Evolutionary conservation across 2,888 invertebrate species (phyloP).

Genomic region (Drosophila ustulata): DNA sequence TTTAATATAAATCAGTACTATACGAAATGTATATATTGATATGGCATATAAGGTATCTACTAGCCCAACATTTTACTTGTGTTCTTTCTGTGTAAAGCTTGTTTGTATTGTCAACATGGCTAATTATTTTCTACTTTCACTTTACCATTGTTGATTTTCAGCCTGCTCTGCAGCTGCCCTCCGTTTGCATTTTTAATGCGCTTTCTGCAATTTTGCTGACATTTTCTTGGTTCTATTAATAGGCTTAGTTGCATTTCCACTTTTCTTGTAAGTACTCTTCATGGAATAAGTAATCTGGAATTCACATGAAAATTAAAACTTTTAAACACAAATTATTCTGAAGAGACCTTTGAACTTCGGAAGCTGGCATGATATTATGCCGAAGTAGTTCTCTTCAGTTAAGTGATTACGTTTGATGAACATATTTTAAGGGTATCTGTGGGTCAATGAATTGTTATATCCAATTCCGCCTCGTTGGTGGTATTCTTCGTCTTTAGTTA

Average conservation of each 20-base stretch:
- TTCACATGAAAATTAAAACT: background rate
- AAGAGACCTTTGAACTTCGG: background rate
- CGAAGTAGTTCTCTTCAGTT: background rate
- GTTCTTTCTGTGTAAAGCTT: conserved; percentile 8
- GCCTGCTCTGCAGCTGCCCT: conserved; percentile 10
- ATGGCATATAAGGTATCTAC: conserved; percentile 2
- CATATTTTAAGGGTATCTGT: background rate
- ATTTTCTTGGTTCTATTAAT: conserved; percentile 64
- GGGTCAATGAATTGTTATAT: background rate
- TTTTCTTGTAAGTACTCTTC: conserved; percentile 2
- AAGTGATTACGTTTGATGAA: background rate
- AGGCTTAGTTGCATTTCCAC: conserved; percentile 53
- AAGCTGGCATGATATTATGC: background rate
- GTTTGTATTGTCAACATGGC: conserved; percentile 44
- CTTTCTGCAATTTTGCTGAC: conserved; percentile 53
- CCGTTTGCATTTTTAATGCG: conserved; percentile 52
- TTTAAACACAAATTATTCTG: background rate
- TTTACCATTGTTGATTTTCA: conserved; percentile 32
- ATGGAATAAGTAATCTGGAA: background rate
- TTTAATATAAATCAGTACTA: too few species aligned
- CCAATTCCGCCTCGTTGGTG: background rate
- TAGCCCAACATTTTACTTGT: background rate
- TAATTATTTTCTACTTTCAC: conserved; percentile 69
- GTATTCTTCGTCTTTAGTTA: background rate
- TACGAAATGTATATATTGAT: background rate